phyloP scores from a whole-genome alignment of 2,113 vertebrate species.

The Actenoides hombroni region DNA sequence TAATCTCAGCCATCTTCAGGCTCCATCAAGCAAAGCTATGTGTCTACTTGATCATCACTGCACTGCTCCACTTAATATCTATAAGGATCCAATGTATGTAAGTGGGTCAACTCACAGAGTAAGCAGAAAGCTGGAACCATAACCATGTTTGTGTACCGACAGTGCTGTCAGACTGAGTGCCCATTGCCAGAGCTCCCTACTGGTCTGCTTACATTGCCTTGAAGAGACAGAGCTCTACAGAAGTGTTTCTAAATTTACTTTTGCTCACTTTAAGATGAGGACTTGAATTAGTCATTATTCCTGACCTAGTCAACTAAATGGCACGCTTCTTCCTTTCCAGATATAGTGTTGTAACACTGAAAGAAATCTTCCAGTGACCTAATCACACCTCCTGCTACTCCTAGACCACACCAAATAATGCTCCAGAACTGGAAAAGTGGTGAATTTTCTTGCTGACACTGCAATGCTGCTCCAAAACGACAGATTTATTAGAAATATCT shows the following conservation, averaged over 20 bases:
- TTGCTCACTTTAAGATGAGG: neutral
- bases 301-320: neutral
- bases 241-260: neutral
- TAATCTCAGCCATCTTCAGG: neutral
- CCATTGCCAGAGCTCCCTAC: neutral
- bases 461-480: neutral
- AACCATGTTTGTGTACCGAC: fast-evolving
- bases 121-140: neutral
- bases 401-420: neutral
- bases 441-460: neutral
- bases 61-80: neutral
- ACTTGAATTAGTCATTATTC: neutral
- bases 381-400: neutral
- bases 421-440: neutral
- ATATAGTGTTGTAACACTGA: neutral
- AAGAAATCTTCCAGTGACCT: neutral
- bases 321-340: neutral
- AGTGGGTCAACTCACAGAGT: neutral
- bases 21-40: neutral
- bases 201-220: neutral
- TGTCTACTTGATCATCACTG: neutral
- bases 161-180: neutral
- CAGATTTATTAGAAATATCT: neutral
- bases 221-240: neutral
- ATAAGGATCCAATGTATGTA: neutral